Evolutionary conservation across 2,888 invertebrate species (phyloP).

Genomic region (Aquatica leii): DNA sequence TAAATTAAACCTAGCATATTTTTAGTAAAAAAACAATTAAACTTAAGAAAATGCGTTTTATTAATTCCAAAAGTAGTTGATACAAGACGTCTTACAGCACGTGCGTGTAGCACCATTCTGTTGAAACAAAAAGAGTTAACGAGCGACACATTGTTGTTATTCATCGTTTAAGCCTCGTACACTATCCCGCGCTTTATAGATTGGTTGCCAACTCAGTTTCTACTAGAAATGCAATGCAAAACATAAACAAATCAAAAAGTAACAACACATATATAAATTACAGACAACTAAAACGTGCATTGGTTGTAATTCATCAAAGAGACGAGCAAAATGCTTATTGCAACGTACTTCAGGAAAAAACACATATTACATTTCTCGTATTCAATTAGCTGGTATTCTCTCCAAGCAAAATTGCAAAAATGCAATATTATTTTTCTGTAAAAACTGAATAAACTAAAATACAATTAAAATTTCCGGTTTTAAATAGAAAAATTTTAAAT

Average conservation of each 20-base stretch:
- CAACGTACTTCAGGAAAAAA: slow-evolving; percentile 11
- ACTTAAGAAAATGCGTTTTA: no score
- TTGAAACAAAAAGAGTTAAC: no score
- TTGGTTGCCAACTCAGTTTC: neutral
- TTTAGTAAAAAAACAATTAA: no score
- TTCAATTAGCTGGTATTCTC: slow-evolving; percentile 35
- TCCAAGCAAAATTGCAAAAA: slow-evolving; percentile 33
- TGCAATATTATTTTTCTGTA: slow-evolving; percentile 33
- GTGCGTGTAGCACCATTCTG: no score
- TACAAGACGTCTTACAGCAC: no score
- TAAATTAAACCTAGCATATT: no score
- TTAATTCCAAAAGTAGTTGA: no score
- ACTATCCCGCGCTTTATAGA: no score
- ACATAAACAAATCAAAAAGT: neutral
- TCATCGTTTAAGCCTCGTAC: no score
- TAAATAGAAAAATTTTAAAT: slow-evolving; percentile 26
- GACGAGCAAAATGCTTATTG: slow-evolving; percentile 5
- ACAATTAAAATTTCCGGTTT: slow-evolving; percentile 34
- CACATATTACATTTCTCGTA: slow-evolving; percentile 35
- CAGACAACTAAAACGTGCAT: slow-evolving; percentile 12
- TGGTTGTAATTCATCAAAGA: slow-evolving; percentile 24
- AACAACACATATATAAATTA: slow-evolving; percentile 8
- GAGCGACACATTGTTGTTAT: no score
- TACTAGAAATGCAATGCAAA: neutral
- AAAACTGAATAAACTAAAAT: slow-evolving; percentile 31